Evolutionary conservation across 1,140 invertebrate species (phyloP).

Genomic region (Aphelenchoides besseyi): DNA sequence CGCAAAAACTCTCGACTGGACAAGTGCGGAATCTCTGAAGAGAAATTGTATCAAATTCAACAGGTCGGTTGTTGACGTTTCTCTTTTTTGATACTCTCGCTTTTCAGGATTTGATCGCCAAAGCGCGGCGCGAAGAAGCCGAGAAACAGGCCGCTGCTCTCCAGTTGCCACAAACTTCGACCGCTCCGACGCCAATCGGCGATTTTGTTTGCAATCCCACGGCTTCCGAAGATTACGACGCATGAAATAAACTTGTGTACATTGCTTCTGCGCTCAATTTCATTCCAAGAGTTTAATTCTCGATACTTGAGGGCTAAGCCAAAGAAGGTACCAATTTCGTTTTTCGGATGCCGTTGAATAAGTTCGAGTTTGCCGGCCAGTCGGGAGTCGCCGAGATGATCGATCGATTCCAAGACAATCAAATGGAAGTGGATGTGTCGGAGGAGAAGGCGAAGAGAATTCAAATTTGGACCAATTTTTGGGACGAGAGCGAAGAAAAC

Average conservation of each 20-base stretch:
- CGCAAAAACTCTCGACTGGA: constrained; percentile 63
- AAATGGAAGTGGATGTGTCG: background rate
- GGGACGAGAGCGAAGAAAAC: constrained; percentile 8
- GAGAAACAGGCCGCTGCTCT: constrained; percentile 19
- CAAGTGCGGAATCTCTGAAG: constrained; percentile 63
- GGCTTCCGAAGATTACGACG: background rate
- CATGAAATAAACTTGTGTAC: background rate
- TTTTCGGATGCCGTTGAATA: too few species aligned
- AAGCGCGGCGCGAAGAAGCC: constrained; percentile 28
- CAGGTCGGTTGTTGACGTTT: constrained; percentile 26
- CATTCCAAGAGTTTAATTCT: background rate
- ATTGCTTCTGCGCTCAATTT: background rate
- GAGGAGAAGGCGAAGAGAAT: background rate
- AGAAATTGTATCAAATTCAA: constrained; percentile 58
- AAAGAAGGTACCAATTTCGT: too few species aligned
- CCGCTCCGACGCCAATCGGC: background rate
- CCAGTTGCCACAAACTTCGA: background rate
- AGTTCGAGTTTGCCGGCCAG: background rate
- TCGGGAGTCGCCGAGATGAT: background rate
- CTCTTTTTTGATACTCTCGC: background rate
- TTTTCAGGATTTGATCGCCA: constrained; percentile 46
- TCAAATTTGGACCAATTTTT: background rate
- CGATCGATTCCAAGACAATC: background rate
- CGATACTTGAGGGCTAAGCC: too few species aligned
- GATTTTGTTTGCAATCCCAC: background rate